Conservation (phyloP, 2,113 vertebrate genomes). For the Verasper variegatus region DNA sequence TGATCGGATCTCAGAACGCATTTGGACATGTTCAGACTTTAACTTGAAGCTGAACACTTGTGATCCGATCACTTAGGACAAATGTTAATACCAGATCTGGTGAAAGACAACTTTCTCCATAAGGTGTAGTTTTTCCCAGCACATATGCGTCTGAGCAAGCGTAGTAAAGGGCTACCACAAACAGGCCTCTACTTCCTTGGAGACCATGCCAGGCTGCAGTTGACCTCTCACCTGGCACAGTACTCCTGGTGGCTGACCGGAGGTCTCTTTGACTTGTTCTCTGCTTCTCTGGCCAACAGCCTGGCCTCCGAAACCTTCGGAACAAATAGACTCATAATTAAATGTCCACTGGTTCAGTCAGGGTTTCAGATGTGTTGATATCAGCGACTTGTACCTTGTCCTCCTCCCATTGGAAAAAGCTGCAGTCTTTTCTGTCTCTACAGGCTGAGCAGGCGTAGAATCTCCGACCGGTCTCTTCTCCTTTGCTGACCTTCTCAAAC, state of each 20-base stretch:
- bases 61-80: too few species aligned
- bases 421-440: constrained; percentile 93
- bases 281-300: constrained; percentile 85
- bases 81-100: too few species aligned
- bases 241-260: constrained; percentile 84
- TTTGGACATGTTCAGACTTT: too few species aligned
- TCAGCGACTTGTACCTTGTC: constrained; percentile 86
- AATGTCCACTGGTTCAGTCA: background rate
- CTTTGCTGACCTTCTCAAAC: constrained; percentile 85
- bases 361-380: accelerated
- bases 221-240: constrained; percentile 82
- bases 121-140: too few species aligned
- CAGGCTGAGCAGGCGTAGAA: constrained; percentile 97
- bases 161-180: too few species aligned
- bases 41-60: too few species aligned
- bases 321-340: background rate
- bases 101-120: too few species aligned
- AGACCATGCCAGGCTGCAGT: background rate
- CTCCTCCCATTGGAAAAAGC: constrained; percentile 95
- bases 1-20: too few species aligned
- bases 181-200: background rate
- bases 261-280: constrained; percentile 83
- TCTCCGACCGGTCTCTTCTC: constrained; percentile 76
- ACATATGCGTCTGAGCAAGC: too few species aligned
- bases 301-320: constrained; percentile 88